These are phyloP conservation scores for Nibea albiflora DNA, from an alignment of 2,113 vertebrate species.

Conservation along the genomic window DNA sequence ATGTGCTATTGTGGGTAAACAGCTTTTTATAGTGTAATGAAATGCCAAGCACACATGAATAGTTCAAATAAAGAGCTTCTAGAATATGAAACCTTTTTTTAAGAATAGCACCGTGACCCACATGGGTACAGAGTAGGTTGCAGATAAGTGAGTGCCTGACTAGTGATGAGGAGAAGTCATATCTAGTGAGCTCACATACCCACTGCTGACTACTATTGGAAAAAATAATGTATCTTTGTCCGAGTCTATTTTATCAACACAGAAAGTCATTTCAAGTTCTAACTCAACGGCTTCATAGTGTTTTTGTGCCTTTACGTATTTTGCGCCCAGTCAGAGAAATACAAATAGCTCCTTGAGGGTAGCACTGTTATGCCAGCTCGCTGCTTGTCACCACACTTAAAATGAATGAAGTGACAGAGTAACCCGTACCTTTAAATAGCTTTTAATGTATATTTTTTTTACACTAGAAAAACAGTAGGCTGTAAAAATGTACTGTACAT, in stretches of 20 bases:
- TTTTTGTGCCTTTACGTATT: not conserved
- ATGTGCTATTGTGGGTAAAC: conserved; percentile 71
- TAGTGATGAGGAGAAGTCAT: conserved; percentile 27
- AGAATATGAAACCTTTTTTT: conserved; percentile 76
- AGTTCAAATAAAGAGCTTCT: conserved; percentile 72
- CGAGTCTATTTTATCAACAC: conserved; percentile 7
- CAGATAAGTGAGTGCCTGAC: conserved; percentile 37
- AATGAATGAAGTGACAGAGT: conserved; percentile 32
- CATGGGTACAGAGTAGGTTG: conserved; percentile 51
- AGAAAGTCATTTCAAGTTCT: not conserved
- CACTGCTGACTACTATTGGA: conserved; percentile 20
- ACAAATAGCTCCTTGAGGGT: conserved; percentile 49
- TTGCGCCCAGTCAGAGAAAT: not conserved
- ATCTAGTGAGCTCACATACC: conserved; percentile 32
- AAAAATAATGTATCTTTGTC: conserved; percentile 17
- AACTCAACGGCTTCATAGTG: not conserved
- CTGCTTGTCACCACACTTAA: conserved; percentile 41
- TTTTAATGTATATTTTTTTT: too few species aligned
- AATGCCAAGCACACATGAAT: conserved; percentile 53
- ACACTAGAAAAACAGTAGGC: not conserved
- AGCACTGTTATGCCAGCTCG: conserved; percentile 46
- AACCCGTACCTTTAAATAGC: conserved; percentile 10
- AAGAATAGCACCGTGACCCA: conserved; percentile 77
- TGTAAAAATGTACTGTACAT: not conserved
- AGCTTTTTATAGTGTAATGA: conserved; percentile 71